phyloP scores from a whole-genome alignment of 2,113 vertebrate species.

The Syngnathus scovelli region DNA sequence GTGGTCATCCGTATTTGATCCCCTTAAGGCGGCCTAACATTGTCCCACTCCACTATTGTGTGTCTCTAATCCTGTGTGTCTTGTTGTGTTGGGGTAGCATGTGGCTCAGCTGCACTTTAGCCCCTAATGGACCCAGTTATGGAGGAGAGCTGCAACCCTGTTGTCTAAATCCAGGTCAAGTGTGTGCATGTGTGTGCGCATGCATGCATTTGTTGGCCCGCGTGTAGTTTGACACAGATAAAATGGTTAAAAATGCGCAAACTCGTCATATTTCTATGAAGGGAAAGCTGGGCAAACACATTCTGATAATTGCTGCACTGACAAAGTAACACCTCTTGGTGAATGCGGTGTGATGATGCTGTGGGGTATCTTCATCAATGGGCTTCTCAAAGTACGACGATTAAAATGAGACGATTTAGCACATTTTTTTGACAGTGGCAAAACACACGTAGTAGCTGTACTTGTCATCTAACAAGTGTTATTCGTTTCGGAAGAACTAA shows the following conservation, averaged over 20 bases:
- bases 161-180: slow-evolving; percentile 63
- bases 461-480: no score
- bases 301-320: no score
- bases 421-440: no score
- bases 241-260: neutral
- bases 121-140: slow-evolving; percentile 57
- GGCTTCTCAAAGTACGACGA: no score
- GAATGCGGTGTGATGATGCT: no score
- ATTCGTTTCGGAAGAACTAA: no score
- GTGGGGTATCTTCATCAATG: no score
- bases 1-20: neutral
- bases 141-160: slow-evolving; percentile 28
- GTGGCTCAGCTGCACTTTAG: slow-evolving; percentile 51
- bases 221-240: slow-evolving; percentile 1
- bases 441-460: no score
- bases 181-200: slow-evolving; percentile 22
- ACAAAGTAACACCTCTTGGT: no score
- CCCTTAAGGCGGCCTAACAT: neutral
- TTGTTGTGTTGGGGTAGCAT: slow-evolving; percentile 45
- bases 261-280: neutral
- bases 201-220: slow-evolving; percentile 4
- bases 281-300: no score
- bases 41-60: slow-evolving; percentile 20
- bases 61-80: slow-evolving; percentile 42
- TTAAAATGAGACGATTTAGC: no score